Evolutionary conservation across 2,797 vertebrate genomes (phyloP).

Genomic region (Alca torda): DNA sequence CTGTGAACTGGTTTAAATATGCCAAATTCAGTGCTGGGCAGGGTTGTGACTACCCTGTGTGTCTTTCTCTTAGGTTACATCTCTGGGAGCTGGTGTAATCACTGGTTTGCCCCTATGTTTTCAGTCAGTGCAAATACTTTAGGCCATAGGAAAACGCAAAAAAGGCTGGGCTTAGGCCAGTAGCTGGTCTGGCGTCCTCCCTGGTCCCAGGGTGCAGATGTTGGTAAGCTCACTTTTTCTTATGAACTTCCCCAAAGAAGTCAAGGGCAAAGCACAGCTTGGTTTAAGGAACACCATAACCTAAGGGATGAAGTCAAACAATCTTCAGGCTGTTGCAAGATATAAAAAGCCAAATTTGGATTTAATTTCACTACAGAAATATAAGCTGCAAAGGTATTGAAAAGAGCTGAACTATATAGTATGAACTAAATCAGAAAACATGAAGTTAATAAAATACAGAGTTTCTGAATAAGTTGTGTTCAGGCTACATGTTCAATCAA

Average conservation of each 20-base stretch:
- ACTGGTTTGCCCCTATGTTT: neutral
- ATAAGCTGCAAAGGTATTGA: neutral
- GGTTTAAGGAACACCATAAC: neutral
- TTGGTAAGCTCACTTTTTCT: neutral
- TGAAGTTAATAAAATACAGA: neutral
- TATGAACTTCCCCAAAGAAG: neutral
- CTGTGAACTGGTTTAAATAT: neutral
- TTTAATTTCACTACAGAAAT: neutral
- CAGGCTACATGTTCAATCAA: rapidly evolving
- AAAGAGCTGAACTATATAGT: neutral
- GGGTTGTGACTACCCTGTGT: rapidly evolving
- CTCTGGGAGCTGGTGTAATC: neutral
- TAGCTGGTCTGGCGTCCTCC: neutral
- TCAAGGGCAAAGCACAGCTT: neutral
- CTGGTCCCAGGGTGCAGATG: neutral
- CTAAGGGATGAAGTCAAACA: neutral
- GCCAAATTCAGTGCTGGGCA: neutral
- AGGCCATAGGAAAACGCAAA: neutral
- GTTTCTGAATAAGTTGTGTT: neutral
- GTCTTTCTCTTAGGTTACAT: neutral
- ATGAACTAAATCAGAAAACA: neutral
- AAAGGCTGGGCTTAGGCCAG: neutral
- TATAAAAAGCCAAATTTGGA: neutral
- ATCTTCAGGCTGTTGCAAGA: neutral
- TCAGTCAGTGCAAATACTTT: neutral